These are phyloP conservation scores for Rhabdomys pumilio DNA, from an alignment of 2,797 vertebrate genomes.

Conservation along the genomic window DNA sequence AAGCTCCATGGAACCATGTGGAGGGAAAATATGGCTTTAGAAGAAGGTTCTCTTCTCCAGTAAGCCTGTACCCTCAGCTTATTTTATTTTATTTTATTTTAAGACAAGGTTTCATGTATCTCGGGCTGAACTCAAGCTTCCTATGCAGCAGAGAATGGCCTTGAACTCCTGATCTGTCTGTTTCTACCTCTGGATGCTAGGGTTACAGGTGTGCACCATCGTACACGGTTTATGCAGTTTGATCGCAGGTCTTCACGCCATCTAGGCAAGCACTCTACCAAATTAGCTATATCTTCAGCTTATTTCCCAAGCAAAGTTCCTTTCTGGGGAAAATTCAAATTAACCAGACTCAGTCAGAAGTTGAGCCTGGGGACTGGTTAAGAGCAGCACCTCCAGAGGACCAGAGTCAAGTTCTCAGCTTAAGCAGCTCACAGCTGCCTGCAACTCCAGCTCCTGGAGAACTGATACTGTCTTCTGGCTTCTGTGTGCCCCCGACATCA, in stretches of 20 bases:
- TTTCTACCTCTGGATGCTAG: not conserved
- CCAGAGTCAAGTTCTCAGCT: not conserved
- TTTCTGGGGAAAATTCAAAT: constrained; percentile 48
- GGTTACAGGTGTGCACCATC: not conserved
- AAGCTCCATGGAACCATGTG: not conserved
- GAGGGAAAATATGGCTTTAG: not conserved
- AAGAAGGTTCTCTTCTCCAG: not conserved
- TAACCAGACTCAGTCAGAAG: not conserved
- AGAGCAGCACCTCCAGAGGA: not conserved
- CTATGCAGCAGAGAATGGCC: not conserved
- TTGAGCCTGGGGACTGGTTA: not conserved
- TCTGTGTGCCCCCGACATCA: not conserved
- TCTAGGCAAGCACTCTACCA: not conserved
- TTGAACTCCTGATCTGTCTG: not conserved
- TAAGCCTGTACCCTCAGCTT: not conserved
- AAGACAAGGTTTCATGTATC: not conserved
- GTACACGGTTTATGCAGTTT: too few relatives aligned
- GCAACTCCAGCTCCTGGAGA: not conserved
- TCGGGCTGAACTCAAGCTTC: not conserved
- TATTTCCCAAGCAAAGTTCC: not conserved
- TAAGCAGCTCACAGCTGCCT: not conserved
- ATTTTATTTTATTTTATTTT: not conserved
- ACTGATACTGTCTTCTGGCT: not conserved
- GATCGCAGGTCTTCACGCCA: not conserved
- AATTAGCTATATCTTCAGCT: not conserved